phyloP scores from a whole-genome alignment of 2,113 vertebrate species.

The Synodontis membranacea region DNA sequence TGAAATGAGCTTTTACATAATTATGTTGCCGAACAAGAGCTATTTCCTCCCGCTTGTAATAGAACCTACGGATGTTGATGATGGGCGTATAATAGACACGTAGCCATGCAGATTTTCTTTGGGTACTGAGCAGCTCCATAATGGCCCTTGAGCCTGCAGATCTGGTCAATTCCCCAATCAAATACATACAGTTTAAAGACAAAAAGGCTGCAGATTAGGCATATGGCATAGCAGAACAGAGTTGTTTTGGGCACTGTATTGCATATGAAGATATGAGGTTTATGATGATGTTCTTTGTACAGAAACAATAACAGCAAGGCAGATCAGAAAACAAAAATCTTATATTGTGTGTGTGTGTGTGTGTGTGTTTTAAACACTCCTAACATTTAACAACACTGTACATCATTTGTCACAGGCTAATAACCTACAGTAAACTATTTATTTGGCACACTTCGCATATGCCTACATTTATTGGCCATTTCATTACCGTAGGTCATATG shows the following conservation, averaged over 20 bases:
- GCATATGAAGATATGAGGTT: not conserved
- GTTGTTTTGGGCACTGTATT: not conserved
- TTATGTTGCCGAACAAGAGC: slow-evolving; percentile 30
- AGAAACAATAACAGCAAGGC: not conserved
- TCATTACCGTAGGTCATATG: not conserved
- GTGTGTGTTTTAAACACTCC: not conserved
- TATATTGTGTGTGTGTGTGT: no score
- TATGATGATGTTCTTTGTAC: not conserved
- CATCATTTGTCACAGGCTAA: not conserved
- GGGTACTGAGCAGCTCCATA: slow-evolving; percentile 21
- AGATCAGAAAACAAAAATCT: not conserved
- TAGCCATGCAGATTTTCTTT: slow-evolving; percentile 36
- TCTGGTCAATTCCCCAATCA: not conserved
- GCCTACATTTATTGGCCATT: not conserved
- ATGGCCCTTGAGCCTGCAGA: slow-evolving; percentile 21
- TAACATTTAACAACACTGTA: not conserved
- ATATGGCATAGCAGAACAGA: not conserved
- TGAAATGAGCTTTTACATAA: slow-evolving; percentile 26
- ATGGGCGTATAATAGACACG: slow-evolving; percentile 38
- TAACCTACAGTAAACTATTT: not conserved
- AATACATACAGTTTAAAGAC: not conserved
- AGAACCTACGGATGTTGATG: slow-evolving; percentile 18
- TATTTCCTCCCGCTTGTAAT: slow-evolving; percentile 30
- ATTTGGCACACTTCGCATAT: not conserved
- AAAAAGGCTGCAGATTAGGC: slow-evolving; percentile 2